A percentile compares a stretch with the other conserved stretches of the same genome.
These are phyloP conservation scores for Actinia equina DNA, from an alignment of 64 coral and sea anemone genomes.

Conservation along the genomic window DNA sequence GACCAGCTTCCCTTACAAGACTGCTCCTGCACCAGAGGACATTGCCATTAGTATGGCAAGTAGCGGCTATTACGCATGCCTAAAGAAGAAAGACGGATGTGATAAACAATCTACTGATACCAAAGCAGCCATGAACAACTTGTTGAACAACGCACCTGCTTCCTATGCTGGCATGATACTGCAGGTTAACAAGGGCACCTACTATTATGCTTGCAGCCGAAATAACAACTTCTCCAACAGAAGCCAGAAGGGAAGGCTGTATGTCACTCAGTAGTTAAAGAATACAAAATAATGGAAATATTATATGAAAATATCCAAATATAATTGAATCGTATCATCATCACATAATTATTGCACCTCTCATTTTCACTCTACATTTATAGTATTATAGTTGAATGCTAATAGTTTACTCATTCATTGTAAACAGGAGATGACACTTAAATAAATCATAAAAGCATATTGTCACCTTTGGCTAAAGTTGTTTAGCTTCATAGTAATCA, in stretches of 20 bases:
- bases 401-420: background rate
- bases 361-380: background rate
- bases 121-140: constrained; percentile 68
- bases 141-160: constrained; percentile 88
- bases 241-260: constrained; percentile 94
- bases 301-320: background rate
- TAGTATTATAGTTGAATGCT: background rate
- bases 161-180: constrained; percentile 79
- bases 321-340: background rate
- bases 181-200: constrained; percentile 52
- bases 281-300: background rate
- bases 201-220: constrained; percentile 76
- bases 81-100: constrained; percentile 28
- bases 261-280: constrained; percentile 17
- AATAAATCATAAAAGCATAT: background rate
- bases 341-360: too few relatives aligned
- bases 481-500: too few relatives aligned
- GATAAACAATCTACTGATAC: constrained; percentile 47
- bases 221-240: constrained; percentile 99
- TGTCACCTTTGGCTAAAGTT: too few relatives aligned
- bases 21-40: constrained; percentile 60
- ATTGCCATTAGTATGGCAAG: constrained; percentile 73
- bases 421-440: background rate
- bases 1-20: constrained; percentile 53
- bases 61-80: constrained; percentile 77